A percentile compares a stretch with the other conserved stretches of the same genome.
These are phyloP conservation scores for Ctenoplectra terminalis DNA, from an alignment of 1,140 invertebrate genomes.

Conservation along the genomic window DNA sequence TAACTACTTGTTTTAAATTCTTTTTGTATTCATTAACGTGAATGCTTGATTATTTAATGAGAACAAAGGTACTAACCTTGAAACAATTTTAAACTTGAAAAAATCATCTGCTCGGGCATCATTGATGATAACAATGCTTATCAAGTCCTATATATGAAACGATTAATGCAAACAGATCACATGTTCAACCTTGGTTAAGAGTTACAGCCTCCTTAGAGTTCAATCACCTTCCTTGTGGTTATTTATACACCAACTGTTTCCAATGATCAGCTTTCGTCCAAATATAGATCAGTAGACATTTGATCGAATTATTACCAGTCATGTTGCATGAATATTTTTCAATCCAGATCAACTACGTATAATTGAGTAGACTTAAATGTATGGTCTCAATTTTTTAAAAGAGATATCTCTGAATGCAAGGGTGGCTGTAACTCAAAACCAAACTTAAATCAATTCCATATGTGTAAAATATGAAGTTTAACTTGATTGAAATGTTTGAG, in stretches of 20 bases:
- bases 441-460: neutral
- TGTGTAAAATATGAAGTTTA: neutral
- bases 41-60: neutral
- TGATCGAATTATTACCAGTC: neutral
- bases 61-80: neutral
- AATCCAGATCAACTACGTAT: neutral
- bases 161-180: constrained; percentile 10
- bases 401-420: no score
- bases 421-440: neutral
- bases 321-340: neutral
- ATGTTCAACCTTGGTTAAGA: neutral
- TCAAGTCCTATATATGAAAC: neutral
- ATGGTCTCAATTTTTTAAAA: neutral
- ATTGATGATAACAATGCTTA: neutral
- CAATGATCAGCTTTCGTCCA: neutral
- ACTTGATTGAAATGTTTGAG: no score
- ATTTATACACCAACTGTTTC: neutral
- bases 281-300: neutral
- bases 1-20: neutral
- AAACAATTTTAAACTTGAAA: neutral
- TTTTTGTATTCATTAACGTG: neutral
- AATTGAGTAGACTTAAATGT: neutral
- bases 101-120: neutral
- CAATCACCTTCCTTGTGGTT: neutral
- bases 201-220: constrained; percentile 2